Evolutionary conservation across 2,113 vertebrate genomes (phyloP).

Genomic region (Brachyhypopomus occidentalis): DNA sequence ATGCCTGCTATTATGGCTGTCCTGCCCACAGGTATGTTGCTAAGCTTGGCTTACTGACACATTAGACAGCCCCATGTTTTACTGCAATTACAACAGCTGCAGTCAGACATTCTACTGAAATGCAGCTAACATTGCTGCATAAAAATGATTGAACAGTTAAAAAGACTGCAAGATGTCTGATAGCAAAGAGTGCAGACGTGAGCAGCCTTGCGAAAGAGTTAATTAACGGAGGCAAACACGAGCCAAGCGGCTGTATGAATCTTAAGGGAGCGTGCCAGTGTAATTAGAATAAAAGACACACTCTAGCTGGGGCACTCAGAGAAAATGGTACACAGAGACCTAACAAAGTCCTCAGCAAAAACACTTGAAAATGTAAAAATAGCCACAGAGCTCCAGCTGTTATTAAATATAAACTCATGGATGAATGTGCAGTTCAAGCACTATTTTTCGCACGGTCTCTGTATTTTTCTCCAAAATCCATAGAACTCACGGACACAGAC

Average conservation of each 20-base stretch:
- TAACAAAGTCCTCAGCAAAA: constrained; percentile 18
- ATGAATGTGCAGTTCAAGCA: constrained; percentile 9
- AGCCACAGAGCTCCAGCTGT: not conserved
- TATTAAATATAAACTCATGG: not conserved
- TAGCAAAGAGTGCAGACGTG: not conserved
- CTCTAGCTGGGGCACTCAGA: not conserved
- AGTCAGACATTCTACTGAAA: not conserved
- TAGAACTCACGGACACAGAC: not conserved
- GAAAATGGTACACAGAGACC: constrained; percentile 34
- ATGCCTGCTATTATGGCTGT: constrained; percentile 85
- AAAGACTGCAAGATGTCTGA: constrained; percentile 4
- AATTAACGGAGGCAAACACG: constrained; percentile 28
- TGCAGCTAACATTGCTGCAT: not conserved
- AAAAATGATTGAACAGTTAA: constrained; percentile 32
- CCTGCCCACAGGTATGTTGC: constrained; percentile 78
- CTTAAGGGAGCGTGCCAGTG: constrained; percentile 35
- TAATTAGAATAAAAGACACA: constrained; percentile 37
- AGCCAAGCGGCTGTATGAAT: constrained; percentile 24
- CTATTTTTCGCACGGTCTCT: constrained; percentile 48
- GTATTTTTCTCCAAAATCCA: not conserved
- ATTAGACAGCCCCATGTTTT: not conserved
- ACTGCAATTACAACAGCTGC: not conserved
- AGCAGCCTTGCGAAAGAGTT: constrained; percentile 1
- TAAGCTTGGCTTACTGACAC: not conserved
- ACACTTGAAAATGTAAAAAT: not conserved